Conservation (phyloP, 2,888 invertebrate species). For the Bimastos eiseni region DNA sequence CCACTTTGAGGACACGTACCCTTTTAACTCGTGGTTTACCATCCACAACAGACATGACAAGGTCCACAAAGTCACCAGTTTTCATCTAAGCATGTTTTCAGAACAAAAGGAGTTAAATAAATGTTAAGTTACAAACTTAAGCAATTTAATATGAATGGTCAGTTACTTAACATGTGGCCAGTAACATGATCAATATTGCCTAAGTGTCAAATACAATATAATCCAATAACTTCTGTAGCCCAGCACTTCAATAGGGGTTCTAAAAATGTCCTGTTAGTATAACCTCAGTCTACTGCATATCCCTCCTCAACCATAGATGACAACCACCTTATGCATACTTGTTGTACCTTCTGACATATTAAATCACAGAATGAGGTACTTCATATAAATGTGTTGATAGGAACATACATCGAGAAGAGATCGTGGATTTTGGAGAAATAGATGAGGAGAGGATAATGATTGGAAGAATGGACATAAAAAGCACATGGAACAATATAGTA, state of each 20-base stretch:
- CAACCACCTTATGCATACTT: too few relatives aligned
- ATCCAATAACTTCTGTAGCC: neutral
- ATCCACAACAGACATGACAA: slow-evolving; percentile 71
- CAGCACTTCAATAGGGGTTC: neutral
- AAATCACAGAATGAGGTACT: neutral
- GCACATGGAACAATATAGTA: neutral
- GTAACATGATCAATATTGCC: neutral
- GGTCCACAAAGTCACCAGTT: slow-evolving; percentile 77
- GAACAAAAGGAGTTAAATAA: neutral
- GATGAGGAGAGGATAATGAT: neutral
- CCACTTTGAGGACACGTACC: slow-evolving; percentile 40
- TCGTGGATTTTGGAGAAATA: neutral
- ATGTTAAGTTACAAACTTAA: neutral
- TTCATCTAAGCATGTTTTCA: slow-evolving; percentile 65
- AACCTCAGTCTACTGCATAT: neutral
- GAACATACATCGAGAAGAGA: neutral
- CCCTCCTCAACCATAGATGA: neutral
- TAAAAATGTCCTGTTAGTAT: neutral
- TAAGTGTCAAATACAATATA: neutral
- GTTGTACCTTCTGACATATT: too few relatives aligned
- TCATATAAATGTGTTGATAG: neutral
- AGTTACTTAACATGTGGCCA: neutral
- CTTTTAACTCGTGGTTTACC: slow-evolving; percentile 39
- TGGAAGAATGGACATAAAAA: neutral
- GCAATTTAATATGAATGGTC: neutral